Evolutionary conservation across 1,140 invertebrate genomes (phyloP).

Genomic region (Mamestra configurata): DNA sequence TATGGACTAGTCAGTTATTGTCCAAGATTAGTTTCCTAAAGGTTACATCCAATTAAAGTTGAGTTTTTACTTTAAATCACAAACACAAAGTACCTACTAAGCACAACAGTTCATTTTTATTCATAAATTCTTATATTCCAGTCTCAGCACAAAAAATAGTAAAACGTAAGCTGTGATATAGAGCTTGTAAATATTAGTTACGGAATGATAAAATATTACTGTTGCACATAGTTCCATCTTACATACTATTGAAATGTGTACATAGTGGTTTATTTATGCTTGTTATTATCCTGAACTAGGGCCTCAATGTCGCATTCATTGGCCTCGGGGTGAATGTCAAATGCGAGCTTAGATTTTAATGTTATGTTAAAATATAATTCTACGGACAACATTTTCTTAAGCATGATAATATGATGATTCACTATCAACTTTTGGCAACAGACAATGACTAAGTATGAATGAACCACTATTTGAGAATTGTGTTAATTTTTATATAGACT

Average conservation of each 20-base stretch:
- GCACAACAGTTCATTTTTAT: conserved; percentile 47
- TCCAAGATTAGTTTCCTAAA: conserved; percentile 44
- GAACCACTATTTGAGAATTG: conserved; percentile 44
- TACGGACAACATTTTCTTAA: neutral
- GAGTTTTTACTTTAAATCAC: neutral
- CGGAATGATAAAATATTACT: conserved; percentile 52
- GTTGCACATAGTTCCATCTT: conserved; percentile 29
- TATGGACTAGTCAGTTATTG: conserved; percentile 46
- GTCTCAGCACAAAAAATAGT: conserved; percentile 72
- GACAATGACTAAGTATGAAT: conserved; percentile 28
- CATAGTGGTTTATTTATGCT: conserved; percentile 31
- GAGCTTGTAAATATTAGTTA: conserved; percentile 82
- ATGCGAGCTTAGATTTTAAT: neutral
- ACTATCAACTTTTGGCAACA: neutral
- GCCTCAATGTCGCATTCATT: neutral
- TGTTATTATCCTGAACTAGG: conserved; percentile 5
- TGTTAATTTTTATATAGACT: conserved; percentile 55
- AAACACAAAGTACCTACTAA: conserved; percentile 15
- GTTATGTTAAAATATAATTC: neutral
- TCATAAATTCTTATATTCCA: conserved; percentile 45
- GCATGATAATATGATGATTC: neutral
- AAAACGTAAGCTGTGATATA: conserved; percentile 85
- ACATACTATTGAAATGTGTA: conserved; percentile 19
- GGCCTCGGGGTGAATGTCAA: conserved; percentile 5
- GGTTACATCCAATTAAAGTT: conserved; percentile 21